Percentiles rank a stretch among this genome's conserved stretches.
Evolutionary conservation across 2,888 invertebrate genomes (phyloP).

Genomic region (Acrobasis suavella): DNA sequence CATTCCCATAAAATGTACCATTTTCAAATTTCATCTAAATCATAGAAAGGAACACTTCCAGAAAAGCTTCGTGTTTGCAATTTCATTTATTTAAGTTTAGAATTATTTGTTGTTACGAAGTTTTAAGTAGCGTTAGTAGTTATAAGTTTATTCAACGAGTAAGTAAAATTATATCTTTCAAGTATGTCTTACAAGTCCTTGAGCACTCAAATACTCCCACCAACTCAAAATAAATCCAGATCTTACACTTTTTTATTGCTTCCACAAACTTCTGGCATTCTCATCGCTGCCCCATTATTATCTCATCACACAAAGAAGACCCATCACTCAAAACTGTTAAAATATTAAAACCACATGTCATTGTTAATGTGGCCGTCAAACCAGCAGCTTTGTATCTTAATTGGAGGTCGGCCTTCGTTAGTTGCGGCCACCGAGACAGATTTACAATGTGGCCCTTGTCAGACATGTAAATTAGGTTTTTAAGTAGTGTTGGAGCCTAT

Average conservation of each 20-base stretch:
- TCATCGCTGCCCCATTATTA: constrained; percentile 5
- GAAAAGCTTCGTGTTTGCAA: background rate
- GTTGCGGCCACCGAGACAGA: constrained; percentile 39
- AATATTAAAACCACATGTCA: constrained; percentile 42
- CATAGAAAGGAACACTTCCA: too few relatives aligned
- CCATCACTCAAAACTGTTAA: background rate
- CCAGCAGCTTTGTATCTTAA: constrained; percentile 49
- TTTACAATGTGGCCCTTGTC: constrained; percentile 47
- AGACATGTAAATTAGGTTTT: constrained; percentile 51
- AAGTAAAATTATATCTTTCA: too few relatives aligned
- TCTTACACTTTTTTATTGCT: background rate
- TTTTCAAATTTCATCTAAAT: too few relatives aligned
- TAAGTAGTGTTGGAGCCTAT: background rate
- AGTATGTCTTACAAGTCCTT: too few relatives aligned
- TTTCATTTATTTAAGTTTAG: background rate
- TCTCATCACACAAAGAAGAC: background rate
- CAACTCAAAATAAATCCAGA: background rate
- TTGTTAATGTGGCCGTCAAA: constrained; percentile 32
- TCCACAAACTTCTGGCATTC: constrained; percentile 5
- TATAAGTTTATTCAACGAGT: too few relatives aligned
- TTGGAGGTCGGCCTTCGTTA: constrained; percentile 50
- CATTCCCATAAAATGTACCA: background rate
- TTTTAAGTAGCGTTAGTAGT: background rate
- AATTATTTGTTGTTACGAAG: background rate
- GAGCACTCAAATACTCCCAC: background rate